Evolutionary conservation across 2,888 invertebrate species (phyloP).

Genomic region (Glaucopsyche alexis): DNA sequence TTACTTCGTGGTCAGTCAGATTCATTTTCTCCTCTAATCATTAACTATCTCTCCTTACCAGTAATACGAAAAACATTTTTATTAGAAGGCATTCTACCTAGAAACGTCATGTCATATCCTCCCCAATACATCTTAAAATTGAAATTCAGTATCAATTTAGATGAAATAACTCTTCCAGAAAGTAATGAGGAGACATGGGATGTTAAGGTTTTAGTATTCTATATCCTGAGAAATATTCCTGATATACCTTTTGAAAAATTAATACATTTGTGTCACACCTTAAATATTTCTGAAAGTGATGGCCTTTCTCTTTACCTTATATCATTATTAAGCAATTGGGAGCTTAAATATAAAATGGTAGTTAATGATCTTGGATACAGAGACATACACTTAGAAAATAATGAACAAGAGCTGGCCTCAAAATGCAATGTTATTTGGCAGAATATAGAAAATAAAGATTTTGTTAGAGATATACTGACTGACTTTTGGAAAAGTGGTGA

Average conservation of each 20-base stretch:
- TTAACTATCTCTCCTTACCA: slow-evolving; percentile 55
- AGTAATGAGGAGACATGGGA: slow-evolving; percentile 73
- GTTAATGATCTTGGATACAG: slow-evolving; percentile 57
- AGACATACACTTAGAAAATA: slow-evolving; percentile 54
- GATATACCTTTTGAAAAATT: slow-evolving; percentile 57
- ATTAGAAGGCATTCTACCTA: slow-evolving; percentile 52
- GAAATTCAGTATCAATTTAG: slow-evolving; percentile 68
- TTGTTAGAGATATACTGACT: slow-evolving; percentile 61
- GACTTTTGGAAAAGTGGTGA: slow-evolving; percentile 76
- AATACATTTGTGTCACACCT: slow-evolving; percentile 59
- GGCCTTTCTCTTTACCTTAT: slow-evolving; percentile 67
- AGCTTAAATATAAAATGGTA: slow-evolving; percentile 61
- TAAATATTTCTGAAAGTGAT: slow-evolving; percentile 63
- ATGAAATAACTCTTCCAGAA: slow-evolving; percentile 67
- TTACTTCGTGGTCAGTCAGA: slow-evolving; percentile 61
- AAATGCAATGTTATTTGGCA: slow-evolving; percentile 66
- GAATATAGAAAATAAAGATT: slow-evolving; percentile 64
- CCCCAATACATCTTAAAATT: slow-evolving; percentile 65
- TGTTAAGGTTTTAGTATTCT: slow-evolving; percentile 68
- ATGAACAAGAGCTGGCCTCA: slow-evolving; percentile 52
- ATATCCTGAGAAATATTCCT: slow-evolving; percentile 63
- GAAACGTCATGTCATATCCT: slow-evolving; percentile 56
- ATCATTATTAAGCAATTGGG: slow-evolving; percentile 65
- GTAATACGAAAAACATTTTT: slow-evolving; percentile 56
- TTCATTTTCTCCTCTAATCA: slow-evolving; percentile 51